These are phyloP conservation scores for Lontra canadensis DNA, from an alignment of 2,113 vertebrate genomes.

Conservation along the genomic window DNA sequence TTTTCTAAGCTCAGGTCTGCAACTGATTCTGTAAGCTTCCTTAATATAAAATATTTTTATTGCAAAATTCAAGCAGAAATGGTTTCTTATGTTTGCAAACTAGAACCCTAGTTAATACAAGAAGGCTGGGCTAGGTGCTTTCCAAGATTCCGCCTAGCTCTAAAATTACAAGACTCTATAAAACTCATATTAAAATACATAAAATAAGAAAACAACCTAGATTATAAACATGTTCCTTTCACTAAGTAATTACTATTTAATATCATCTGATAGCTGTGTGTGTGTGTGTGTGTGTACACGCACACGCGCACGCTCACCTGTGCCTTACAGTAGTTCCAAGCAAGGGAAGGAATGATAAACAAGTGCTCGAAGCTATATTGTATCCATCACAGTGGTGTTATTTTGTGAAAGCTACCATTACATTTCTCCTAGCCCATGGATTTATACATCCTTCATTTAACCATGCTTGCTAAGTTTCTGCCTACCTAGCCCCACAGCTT, in stretches of 20 bases:
- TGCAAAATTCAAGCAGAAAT: slow-evolving; percentile 8
- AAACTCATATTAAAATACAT: slow-evolving; percentile 7
- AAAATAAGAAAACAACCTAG: slow-evolving; percentile 4
- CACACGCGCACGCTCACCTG: fast-evolving
- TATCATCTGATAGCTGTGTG: background rate
- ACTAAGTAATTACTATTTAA: slow-evolving; percentile 38
- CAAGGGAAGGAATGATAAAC: background rate
- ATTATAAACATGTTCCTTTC: background rate
- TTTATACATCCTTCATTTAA: background rate
- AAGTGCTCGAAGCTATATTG: background rate
- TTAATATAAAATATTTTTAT: background rate
- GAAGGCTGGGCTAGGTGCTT: background rate
- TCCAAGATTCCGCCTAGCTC: background rate
- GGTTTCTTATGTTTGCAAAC: slow-evolving; percentile 3
- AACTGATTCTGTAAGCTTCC: background rate
- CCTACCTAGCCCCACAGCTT: background rate
- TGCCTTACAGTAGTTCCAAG: background rate
- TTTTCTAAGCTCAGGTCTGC: background rate
- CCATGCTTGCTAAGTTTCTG: background rate
- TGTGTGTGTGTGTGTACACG: background rate
- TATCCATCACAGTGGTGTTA: background rate
- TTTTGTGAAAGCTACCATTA: slow-evolving; percentile 21
- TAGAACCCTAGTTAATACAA: background rate
- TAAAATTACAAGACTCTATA: slow-evolving; percentile 16
- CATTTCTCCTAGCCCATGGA: background rate